Evolutionary conservation across 2,888 invertebrate species (phyloP).

Genomic region (Sarcophaga variegata): DNA sequence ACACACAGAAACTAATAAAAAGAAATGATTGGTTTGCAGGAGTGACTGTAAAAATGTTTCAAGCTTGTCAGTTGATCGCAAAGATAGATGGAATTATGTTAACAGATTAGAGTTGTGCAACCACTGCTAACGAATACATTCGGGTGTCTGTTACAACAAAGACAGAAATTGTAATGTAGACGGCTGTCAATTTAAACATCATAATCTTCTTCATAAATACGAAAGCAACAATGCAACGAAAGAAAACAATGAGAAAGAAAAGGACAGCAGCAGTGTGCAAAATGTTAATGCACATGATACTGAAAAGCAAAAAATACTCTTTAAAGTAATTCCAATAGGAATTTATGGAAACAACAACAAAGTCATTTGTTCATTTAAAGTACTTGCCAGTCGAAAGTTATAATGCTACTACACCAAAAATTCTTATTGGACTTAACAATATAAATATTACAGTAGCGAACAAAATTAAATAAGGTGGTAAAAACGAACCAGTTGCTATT

Average conservation of each 20-base stretch:
- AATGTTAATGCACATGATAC: too few species aligned
- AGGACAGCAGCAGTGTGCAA: too few species aligned
- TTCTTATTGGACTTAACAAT: slow-evolving; percentile 40
- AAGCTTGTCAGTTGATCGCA: neutral
- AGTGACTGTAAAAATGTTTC: slow-evolving; percentile 27
- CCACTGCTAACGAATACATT: slow-evolving; percentile 29
- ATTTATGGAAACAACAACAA: slow-evolving; percentile 2
- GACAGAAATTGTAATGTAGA: slow-evolving; percentile 20
- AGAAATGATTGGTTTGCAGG: slow-evolving; percentile 1
- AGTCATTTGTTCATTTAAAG: neutral
- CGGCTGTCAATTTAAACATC: slow-evolving; percentile 44
- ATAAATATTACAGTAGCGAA: neutral
- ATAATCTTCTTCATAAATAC: neutral
- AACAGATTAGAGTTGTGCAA: neutral
- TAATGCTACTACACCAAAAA: slow-evolving; percentile 25
- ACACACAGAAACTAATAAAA: slow-evolving; percentile 8
- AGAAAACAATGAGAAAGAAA: too few species aligned
- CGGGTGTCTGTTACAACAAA: slow-evolving; percentile 12
- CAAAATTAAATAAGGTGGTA: too few species aligned
- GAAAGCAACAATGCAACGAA: slow-evolving; percentile 26
- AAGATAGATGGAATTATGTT: too few species aligned
- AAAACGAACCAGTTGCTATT: too few species aligned
- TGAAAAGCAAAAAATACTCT: too few species aligned
- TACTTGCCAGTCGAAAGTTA: slow-evolving; percentile 29
- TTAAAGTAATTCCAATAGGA: neutral